Evolutionary conservation across 2,113 vertebrate genomes (phyloP), one percentile per base, ranked within the genome.

Genomic region (Pygoscelis adeliae): DNA sequence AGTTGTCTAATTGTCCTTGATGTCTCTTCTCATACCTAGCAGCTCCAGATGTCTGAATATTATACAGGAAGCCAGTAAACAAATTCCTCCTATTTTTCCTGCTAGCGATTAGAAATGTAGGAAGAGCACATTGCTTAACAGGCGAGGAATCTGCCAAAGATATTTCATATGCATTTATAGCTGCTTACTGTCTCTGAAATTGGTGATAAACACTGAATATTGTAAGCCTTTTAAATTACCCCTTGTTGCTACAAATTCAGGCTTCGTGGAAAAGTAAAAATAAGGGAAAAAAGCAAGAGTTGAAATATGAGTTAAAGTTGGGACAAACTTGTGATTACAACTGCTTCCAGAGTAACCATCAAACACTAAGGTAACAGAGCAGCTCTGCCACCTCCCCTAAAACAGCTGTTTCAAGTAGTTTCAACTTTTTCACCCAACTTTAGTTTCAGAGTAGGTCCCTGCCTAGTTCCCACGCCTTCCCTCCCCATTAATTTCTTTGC

Each of bases 1-100:
- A 66, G 36, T 56, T 85, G 87, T 79, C 82, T 94, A 82, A 87
- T 93, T 95, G 96, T 84, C 95, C 91, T 93, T 93, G 91, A 94
- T 95, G 91, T 32, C 83, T 96, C 88, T 56, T 3, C n/a, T 15
- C 91, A 82, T 91, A 89, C 89, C 96, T 34, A 63, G 69, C 89
- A 87, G 94, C 93, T 91, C 97, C 92, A 93, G 91, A 87, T 96
- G 96, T 93, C 93, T 83, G 94, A 79, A 74, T 71, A 93, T 87
- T 85, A 82, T 65, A 56, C 94, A 56, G 95, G 81, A 85, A 93
- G 87, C 78, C 16, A 3, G 89, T 91, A 96, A 96, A 96, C 89
- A 95, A 93, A 94, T 94, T 66, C 95, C 94, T 93, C 66, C 92
- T 69, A 34, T 93, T 96, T 94, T 96, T 80, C 93, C 90, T 85